phyloP scores from a whole-genome alignment of 2,113 vertebrate species.

The Nannobrachium achirus region DNA sequence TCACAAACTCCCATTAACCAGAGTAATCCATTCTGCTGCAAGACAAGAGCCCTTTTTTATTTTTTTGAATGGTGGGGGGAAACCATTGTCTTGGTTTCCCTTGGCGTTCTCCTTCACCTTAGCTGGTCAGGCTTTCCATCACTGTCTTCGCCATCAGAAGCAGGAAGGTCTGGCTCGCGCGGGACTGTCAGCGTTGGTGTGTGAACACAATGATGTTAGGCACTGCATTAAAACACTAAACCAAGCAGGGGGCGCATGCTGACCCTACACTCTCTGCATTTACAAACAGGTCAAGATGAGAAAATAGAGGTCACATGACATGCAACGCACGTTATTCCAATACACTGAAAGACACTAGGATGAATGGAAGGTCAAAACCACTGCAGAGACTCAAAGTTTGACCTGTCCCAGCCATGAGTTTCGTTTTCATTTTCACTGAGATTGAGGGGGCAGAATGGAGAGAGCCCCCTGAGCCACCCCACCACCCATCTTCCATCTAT shows the following conservation, averaged over 20 bases:
- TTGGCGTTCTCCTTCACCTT: slow-evolving; percentile 6
- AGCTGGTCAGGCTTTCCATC: slow-evolving; percentile 43
- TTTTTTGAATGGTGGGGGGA: slow-evolving; percentile 28
- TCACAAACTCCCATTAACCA: slow-evolving; percentile 64
- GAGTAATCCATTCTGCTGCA: slow-evolving; percentile 36
- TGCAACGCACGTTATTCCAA: slow-evolving; percentile 52
- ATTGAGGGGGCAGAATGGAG: neutral
- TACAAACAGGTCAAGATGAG: slow-evolving; percentile 53
- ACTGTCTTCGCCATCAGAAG: slow-evolving; percentile 26
- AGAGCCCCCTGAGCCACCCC: too few relatives aligned
- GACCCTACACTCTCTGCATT: slow-evolving; percentile 22
- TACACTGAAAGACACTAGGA: slow-evolving; percentile 36
- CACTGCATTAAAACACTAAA: slow-evolving; percentile 64
- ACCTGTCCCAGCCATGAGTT: slow-evolving; percentile 21
- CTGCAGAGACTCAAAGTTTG: slow-evolving; percentile 25
- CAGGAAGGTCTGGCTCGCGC: neutral
- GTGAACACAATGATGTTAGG: slow-evolving; percentile 40
- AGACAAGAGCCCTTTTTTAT: slow-evolving; percentile 2
- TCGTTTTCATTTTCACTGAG: slow-evolving; percentile 14
- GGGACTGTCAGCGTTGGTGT: slow-evolving; percentile 24
- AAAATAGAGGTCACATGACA: slow-evolving; percentile 66
- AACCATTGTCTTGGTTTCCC: slow-evolving; percentile 41
- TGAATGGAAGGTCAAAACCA: slow-evolving; percentile 24
- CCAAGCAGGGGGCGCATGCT: slow-evolving; percentile 33
- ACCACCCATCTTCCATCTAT: too few relatives aligned